phyloP scores from a whole-genome alignment of 2,113 vertebrate species.

The Gnathonemus echidnorhynchus region DNA sequence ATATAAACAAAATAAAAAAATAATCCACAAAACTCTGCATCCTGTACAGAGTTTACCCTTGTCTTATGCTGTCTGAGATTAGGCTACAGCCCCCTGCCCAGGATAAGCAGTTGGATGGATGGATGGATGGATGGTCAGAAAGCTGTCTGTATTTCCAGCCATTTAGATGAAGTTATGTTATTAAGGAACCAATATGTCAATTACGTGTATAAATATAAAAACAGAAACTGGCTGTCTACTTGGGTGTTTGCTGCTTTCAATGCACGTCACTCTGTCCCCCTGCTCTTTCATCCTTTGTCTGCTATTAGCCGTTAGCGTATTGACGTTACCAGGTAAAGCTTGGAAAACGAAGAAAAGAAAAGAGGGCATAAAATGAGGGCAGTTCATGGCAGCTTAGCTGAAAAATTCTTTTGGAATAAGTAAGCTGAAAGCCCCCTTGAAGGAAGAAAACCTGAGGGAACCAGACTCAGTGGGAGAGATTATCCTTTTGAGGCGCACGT shows the following conservation, averaged over 20 bases:
- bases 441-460: slow-evolving; percentile 5
- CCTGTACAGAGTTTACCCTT: background rate
- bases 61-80: background rate
- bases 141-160: background rate
- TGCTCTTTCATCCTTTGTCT: background rate
- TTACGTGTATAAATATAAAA: background rate
- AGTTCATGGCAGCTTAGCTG: slow-evolving; percentile 8
- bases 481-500: background rate
- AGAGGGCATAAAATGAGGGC: background rate
- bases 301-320: background rate
- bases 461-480: background rate
- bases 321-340: background rate
- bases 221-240: background rate
- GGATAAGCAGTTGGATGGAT: background rate
- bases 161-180: background rate
- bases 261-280: background rate
- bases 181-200: background rate
- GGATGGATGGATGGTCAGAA: background rate
- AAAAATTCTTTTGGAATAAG: slow-evolving; percentile 8
- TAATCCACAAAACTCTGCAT: background rate
- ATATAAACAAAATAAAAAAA: background rate
- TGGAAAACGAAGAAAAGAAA: background rate
- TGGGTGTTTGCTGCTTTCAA: background rate
- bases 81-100: background rate
- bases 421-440: background rate